These are phyloP conservation scores for Scaptomyza pallida DNA, from an alignment of 1,140 invertebrate genomes.

Conservation along the genomic window DNA sequence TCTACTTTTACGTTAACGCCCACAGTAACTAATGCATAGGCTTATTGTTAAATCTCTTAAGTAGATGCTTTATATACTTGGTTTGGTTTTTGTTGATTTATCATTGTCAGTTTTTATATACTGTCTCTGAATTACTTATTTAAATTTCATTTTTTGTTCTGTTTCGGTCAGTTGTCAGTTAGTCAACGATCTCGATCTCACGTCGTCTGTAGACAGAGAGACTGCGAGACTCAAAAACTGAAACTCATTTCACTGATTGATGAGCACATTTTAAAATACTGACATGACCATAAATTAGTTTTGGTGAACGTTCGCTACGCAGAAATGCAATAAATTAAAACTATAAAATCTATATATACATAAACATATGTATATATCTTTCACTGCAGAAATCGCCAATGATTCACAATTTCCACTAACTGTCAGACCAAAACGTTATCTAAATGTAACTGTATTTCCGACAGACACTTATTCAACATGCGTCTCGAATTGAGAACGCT, in stretches of 20 bases:
- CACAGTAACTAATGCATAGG: no score
- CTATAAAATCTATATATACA: slow-evolving; percentile 64
- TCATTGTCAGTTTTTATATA: slow-evolving; percentile 73
- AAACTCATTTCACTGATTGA: slow-evolving; percentile 81
- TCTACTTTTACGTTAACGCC: slow-evolving; percentile 64
- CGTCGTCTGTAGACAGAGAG: slow-evolving; percentile 22
- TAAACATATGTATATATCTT: slow-evolving; percentile 50
- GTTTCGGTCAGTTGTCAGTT: slow-evolving; percentile 59
- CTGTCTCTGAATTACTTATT: slow-evolving; percentile 39
- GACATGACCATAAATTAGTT: slow-evolving; percentile 72
- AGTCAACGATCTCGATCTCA: slow-evolving; percentile 26
- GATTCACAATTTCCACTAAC: slow-evolving; percentile 47
- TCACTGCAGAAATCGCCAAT: slow-evolving; percentile 47
- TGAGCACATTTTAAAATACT: slow-evolving; percentile 70
- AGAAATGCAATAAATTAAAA: slow-evolving; percentile 78
- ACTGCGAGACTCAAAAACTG: slow-evolving; percentile 26
- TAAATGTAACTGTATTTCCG: slow-evolving; percentile 30
- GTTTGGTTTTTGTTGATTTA: slow-evolving; percentile 51
- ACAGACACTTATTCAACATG: slow-evolving; percentile 33
- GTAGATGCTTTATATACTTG: slow-evolving; percentile 18
- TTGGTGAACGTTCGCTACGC: slow-evolving; percentile 57
- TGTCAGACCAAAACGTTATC: slow-evolving; percentile 2
- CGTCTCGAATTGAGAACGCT: slow-evolving; percentile 36
- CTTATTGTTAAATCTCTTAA: no score
- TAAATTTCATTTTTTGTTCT: slow-evolving; percentile 54